A percentile compares a stretch with the other conserved stretches of the same genome.
phyloP scores from a whole-genome alignment of 35 echinoderm and acorn worm species.

The Nesometra sesokonis region DNA sequence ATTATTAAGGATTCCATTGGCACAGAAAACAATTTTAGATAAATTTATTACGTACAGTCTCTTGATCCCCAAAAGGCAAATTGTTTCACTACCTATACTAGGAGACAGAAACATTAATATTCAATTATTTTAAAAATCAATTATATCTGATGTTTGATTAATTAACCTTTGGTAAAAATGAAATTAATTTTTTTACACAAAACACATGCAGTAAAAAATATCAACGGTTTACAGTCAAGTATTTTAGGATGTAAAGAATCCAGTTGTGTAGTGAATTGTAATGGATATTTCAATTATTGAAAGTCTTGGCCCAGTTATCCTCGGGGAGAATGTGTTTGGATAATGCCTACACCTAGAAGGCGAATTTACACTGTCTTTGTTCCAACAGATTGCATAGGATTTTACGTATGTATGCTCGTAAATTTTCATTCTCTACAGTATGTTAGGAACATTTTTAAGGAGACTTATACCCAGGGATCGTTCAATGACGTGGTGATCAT shows the following conservation, averaged over 20 bases:
- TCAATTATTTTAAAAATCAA: too few species aligned
- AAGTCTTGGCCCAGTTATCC: neutral
- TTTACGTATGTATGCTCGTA: neutral
- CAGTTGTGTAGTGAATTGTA: neutral
- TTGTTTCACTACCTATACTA: too few species aligned
- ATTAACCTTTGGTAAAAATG: too few species aligned
- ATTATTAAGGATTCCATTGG: too few species aligned
- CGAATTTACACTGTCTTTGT: neutral
- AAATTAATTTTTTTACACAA: too few species aligned
- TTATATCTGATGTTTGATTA: too few species aligned
- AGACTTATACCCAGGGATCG: neutral
- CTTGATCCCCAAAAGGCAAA: too few species aligned
- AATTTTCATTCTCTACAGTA: neutral
- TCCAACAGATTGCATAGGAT: neutral
- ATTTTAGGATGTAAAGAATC: neutral
- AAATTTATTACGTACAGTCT: too few species aligned
- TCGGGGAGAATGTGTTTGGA: neutral
- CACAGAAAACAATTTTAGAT: too few species aligned
- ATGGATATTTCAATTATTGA: neutral
- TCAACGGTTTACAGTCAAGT: neutral
- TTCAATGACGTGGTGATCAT: neutral
- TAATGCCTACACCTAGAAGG: neutral
- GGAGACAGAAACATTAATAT: too few species aligned
- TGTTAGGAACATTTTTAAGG: neutral
- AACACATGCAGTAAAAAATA: too few species aligned